These are phyloP conservation scores for Drosophila niveifrons DNA, from an alignment of 2,888 invertebrate species.

Conservation along the genomic window DNA sequence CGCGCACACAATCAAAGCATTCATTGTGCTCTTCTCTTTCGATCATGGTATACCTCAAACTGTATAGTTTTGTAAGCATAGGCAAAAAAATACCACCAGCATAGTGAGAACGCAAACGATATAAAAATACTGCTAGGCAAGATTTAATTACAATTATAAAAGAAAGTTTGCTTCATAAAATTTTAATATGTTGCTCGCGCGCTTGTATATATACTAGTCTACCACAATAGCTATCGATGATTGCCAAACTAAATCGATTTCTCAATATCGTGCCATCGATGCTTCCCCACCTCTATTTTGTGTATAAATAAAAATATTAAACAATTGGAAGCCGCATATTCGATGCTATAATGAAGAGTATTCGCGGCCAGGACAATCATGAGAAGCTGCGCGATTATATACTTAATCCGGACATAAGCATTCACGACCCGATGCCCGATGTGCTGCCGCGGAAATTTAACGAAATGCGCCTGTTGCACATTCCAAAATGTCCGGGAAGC, in stretches of 20 bases:
- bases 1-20: not conserved
- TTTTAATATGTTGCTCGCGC: too few species aligned
- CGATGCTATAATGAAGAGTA: conserved; percentile 40
- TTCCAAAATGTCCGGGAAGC: conserved; percentile 78
- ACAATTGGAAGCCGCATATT: not conserved
- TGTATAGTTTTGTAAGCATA: not conserved
- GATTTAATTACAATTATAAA: too few species aligned
- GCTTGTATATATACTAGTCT: not conserved
- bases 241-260: not conserved
- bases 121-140: too few species aligned
- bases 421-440: conserved; percentile 83
- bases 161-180: too few species aligned
- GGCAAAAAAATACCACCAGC: not conserved
- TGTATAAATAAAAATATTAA: conserved; percentile 1
- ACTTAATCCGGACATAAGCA: conserved; percentile 81
- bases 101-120: not conserved
- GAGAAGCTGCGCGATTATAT: conserved; percentile 80
- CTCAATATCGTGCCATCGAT: not conserved
- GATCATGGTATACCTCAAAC: not conserved
- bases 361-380: conserved; percentile 58
- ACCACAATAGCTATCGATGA: not conserved
- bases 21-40: not conserved
- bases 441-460: conserved; percentile 80
- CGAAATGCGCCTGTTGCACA: conserved; percentile 75
- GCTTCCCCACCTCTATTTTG: not conserved